Percentiles rank a stretch among this genome's conserved stretches.
These are phyloP conservation scores for Perognathus longimembris DNA, from an alignment of 2,113 vertebrate genomes.

Conservation along the genomic window DNA sequence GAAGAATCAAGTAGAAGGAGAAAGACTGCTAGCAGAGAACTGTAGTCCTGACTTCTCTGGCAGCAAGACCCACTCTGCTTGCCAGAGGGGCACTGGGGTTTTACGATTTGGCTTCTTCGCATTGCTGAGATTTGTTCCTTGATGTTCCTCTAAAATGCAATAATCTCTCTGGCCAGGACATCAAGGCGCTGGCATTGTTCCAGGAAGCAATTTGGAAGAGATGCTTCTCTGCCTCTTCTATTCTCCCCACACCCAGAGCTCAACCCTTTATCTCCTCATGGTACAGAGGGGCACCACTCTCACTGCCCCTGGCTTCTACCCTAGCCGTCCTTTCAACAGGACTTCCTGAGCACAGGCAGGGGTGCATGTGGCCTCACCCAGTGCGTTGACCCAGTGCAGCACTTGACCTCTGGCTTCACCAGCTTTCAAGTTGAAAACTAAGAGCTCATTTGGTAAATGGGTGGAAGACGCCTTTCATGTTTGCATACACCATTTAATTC, in stretches of 20 bases:
- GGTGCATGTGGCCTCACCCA: background rate
- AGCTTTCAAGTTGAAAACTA: background rate
- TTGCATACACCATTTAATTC: background rate
- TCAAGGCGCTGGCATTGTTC: background rate
- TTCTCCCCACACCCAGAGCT: background rate
- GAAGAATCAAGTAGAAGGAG: background rate
- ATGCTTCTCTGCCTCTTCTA: background rate
- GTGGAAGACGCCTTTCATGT: background rate
- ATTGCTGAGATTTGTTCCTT: slow-evolving; percentile 26
- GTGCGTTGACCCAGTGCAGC: fast-evolving
- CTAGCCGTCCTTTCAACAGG: background rate
- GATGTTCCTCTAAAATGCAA: slow-evolving; percentile 22
- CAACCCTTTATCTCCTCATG: background rate
- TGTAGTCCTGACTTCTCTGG: slow-evolving; percentile 32
- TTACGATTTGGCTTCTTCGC: slow-evolving; percentile 12
- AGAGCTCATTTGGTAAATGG: background rate
- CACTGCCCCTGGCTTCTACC: fast-evolving
- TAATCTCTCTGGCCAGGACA: background rate
- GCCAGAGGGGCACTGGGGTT: slow-evolving; percentile 35
- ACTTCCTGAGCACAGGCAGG: background rate
- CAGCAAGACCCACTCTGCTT: background rate
- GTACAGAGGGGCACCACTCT: background rate
- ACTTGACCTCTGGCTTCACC: background rate
- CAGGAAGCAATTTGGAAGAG: background rate
- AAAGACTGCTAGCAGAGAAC: background rate